phyloP scores from a whole-genome alignment of 1,140 invertebrate genomes.

The Orius laevigatus region DNA sequence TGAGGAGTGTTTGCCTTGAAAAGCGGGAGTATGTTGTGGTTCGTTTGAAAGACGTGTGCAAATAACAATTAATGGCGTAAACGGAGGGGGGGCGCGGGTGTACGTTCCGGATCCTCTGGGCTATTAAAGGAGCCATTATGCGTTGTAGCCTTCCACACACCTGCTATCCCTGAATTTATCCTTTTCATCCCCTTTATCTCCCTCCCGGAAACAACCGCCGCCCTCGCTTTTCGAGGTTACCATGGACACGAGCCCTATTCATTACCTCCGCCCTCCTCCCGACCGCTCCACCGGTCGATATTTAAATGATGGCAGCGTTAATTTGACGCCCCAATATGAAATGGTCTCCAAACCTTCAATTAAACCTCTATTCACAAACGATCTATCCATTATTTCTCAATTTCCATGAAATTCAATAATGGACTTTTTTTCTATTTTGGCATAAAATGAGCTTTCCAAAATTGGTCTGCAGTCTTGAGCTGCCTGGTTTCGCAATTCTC shows the following conservation, averaged over 20 bases:
- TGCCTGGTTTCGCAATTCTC: too few species aligned
- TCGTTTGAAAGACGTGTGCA: slow-evolving; percentile 1
- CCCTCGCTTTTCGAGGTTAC: background rate
- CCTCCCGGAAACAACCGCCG: background rate
- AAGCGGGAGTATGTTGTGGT: too few species aligned
- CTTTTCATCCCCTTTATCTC: background rate
- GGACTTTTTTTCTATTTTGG: too few species aligned
- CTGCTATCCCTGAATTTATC: background rate
- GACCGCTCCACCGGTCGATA: background rate
- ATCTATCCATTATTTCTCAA: too few species aligned
- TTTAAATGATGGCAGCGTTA: slow-evolving; percentile 5
- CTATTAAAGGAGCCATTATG: slow-evolving; percentile 7
- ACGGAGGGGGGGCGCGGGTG: background rate
- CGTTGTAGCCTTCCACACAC: background rate
- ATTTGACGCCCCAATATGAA: background rate
- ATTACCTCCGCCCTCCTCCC: background rate
- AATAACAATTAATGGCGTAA: slow-evolving; percentile 4
- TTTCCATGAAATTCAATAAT: too few species aligned
- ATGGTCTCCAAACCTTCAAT: too few species aligned
- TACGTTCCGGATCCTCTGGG: too few species aligned
- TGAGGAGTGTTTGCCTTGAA: too few species aligned
- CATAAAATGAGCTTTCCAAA: too few species aligned
- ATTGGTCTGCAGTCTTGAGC: too few species aligned
- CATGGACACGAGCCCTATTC: slow-evolving; percentile 1
- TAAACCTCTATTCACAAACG: too few species aligned